A percentile compares a stretch with the other conserved stretches of the same genome.
Conservation (phyloP, 2,113 vertebrate species). For the Pipra filicauda region DNA sequence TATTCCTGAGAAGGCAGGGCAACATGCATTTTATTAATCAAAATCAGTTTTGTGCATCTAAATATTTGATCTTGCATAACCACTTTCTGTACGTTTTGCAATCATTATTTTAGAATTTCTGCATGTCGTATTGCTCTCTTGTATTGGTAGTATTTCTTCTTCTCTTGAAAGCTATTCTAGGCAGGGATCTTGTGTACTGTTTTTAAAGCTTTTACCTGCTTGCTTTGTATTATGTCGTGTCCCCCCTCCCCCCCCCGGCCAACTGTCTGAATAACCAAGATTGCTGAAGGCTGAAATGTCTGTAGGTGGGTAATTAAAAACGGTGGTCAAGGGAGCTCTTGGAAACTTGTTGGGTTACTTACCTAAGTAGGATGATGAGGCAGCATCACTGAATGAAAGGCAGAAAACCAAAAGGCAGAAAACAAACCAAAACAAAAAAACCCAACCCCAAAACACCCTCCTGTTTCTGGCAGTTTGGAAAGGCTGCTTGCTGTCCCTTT, state of each 20-base stretch:
- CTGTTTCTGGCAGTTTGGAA: background rate
- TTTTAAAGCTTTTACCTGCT: background rate
- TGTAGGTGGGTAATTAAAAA: constrained; percentile 21
- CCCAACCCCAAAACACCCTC: background rate
- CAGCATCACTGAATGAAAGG: background rate
- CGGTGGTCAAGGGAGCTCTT: constrained; percentile 1
- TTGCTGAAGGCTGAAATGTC: constrained; percentile 11
- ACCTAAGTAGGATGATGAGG: background rate
- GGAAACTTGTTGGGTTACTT: constrained; percentile 31
- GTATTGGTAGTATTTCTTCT: background rate
- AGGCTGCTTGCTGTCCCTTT: background rate
- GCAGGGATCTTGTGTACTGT: background rate
- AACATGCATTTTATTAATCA: background rate
- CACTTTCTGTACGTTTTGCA: background rate
- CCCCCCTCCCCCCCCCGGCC: rapidly evolving
- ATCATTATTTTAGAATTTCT: background rate
- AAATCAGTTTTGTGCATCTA: background rate
- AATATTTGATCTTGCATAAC: background rate
- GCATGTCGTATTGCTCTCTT: background rate
- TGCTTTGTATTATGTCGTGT: background rate
- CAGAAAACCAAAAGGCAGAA: background rate
- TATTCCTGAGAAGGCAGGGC: background rate
- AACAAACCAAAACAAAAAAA: background rate
- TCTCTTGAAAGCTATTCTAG: background rate
- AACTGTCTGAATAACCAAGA: background rate